A percentile compares a stretch with the other conserved stretches of the same genome.
These are phyloP conservation scores for Rhombomys opimus DNA, from an alignment of 2,113 vertebrate species.

Conservation along the genomic window DNA sequence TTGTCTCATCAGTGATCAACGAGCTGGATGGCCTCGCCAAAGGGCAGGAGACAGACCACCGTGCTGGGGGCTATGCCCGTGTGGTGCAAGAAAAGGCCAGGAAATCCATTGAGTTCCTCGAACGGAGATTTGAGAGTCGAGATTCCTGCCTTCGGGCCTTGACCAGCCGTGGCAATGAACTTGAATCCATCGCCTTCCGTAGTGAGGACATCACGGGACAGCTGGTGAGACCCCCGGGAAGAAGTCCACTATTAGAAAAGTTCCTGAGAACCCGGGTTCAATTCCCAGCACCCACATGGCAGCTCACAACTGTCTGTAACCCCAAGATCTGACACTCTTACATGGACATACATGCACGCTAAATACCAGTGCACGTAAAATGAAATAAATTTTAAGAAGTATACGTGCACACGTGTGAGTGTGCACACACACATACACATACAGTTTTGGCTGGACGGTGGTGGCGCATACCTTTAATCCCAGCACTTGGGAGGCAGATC, in stretches of 20 bases:
- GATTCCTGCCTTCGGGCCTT: conserved; percentile 94
- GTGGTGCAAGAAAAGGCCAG: conserved; percentile 96
- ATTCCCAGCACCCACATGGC: too few relatives aligned
- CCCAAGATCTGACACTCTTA: too few relatives aligned
- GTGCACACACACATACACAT: too few relatives aligned
- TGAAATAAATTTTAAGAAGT: too few relatives aligned
- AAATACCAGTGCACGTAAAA: too few relatives aligned
- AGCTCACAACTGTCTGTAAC: too few relatives aligned
- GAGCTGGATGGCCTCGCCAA: conserved; percentile 98
- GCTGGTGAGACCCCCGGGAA: conserved; percentile 87
- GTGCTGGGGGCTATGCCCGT: conserved; percentile 89
- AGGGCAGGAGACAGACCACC: conserved; percentile 93
- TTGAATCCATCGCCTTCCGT: conserved; percentile 98
- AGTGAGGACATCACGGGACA: conserved; percentile 98
- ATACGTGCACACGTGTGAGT: too few relatives aligned
- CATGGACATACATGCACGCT: too few relatives aligned
- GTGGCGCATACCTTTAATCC: too few relatives aligned
- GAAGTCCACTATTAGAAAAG: neutral
- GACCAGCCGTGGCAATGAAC: conserved; percentile 96
- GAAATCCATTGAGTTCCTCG: conserved; percentile 94
- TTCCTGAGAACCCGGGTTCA: neutral
- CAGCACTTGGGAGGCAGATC: too few relatives aligned
- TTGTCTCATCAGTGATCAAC: conserved; percentile 93
- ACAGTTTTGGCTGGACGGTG: too few relatives aligned
- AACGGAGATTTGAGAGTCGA: conserved; percentile 92